Evolutionary conservation across 2,113 vertebrate species (phyloP).

Genomic region (Leucoraja erinaceus): DNA sequence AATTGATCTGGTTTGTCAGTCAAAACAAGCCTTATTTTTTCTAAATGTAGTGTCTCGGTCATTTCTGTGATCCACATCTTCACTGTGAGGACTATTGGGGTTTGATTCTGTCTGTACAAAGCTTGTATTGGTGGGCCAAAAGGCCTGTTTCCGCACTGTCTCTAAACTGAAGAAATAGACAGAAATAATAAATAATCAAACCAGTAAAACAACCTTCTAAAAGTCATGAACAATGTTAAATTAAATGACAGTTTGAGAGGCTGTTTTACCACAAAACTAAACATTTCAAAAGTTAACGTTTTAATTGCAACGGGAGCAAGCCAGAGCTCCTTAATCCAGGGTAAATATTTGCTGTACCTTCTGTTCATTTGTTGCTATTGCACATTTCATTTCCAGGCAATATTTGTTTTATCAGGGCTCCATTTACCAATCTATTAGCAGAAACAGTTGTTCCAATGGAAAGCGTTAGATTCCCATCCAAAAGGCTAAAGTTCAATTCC

Average conservation of each 20-base stretch:
- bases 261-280: not conserved
- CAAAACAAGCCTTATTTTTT: too few species aligned
- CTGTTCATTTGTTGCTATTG: not conserved
- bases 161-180: not conserved
- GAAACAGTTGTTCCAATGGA: not conserved
- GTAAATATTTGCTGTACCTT: not conserved
- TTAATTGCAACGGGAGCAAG: not conserved
- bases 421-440: not conserved
- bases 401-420: not conserved
- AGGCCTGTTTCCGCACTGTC: too few species aligned
- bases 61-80: too few species aligned
- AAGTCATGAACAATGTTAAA: not conserved
- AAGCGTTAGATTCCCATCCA: not conserved
- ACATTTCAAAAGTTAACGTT: not conserved
- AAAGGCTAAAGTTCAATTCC: constrained; percentile 25
- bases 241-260: not conserved
- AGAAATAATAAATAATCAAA: not conserved
- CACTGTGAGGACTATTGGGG: too few species aligned
- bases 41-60: too few species aligned
- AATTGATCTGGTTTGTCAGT: too few species aligned
- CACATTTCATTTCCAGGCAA: not conserved
- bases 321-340: not conserved
- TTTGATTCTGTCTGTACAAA: too few species aligned
- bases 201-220: not conserved
- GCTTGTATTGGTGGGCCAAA: too few species aligned